These are phyloP conservation scores for Lindbergichthys nudifrons DNA, from an alignment of 2,797 vertebrate species.

Conservation along the genomic window DNA sequence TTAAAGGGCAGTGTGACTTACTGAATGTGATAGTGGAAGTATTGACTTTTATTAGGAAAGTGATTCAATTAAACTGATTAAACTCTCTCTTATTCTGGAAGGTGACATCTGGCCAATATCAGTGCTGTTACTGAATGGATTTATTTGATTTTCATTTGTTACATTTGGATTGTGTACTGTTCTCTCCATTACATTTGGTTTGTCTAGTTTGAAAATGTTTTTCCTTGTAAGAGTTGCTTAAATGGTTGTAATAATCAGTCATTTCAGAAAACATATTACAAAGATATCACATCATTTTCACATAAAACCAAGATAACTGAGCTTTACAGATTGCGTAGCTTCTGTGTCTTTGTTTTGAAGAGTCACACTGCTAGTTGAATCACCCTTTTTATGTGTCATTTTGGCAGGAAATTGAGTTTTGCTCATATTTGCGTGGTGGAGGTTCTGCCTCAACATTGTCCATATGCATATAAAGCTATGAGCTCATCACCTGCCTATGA, in stretches of 20 bases:
- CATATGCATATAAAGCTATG: conserved; percentile 69
- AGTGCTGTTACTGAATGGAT: neutral
- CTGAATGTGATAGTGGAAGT: neutral
- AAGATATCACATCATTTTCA: conserved; percentile 5
- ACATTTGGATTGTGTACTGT: neutral
- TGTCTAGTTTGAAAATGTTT: neutral
- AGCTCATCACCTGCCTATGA: conserved; percentile 64
- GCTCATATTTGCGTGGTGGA: conserved; percentile 63
- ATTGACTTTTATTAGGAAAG: neutral
- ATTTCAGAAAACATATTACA: neutral
- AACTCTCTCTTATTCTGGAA: neutral
- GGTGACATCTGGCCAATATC: neutral
- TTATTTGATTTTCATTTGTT: neutral
- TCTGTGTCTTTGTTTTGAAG: conserved; percentile 24
- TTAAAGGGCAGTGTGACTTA: neutral
- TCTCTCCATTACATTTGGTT: neutral
- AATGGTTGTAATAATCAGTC: neutral
- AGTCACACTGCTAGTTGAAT: conserved; percentile 48
- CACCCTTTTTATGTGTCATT: conserved; percentile 50
- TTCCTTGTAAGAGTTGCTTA: neutral
- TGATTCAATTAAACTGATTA: neutral
- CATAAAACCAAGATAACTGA: neutral
- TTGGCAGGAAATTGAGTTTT: conserved; percentile 69
- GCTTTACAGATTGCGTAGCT: conserved; percentile 11
- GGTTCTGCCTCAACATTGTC: conserved; percentile 51